A percentile compares a stretch with the other conserved stretches of the same genome.
Evolutionary conservation across 2,888 invertebrate species (phyloP).

Genomic region (Mythimna vitellina): DNA sequence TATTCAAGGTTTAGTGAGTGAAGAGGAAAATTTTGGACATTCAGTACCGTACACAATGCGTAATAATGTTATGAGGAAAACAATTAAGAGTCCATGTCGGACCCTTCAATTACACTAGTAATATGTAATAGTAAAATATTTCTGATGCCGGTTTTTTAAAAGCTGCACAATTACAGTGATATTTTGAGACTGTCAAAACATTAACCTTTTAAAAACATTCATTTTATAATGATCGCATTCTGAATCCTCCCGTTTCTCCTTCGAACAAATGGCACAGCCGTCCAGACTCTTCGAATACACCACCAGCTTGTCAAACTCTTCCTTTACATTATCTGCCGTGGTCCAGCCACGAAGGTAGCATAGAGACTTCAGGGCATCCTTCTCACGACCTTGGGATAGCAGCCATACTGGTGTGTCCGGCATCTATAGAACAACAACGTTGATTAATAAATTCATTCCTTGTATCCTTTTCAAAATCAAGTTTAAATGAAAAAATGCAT

Average conservation of each 20-base stretch:
- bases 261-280: slow-evolving; percentile 80
- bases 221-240: slow-evolving; percentile 80
- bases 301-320: slow-evolving; percentile 84
- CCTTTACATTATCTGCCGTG: slow-evolving; percentile 81
- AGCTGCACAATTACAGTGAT: too few relatives aligned
- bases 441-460: neutral
- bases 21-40: slow-evolving; percentile 1
- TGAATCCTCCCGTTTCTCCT: slow-evolving; percentile 62
- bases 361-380: slow-evolving; percentile 88
- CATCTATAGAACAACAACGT: slow-evolving; percentile 73
- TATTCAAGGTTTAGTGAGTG: neutral
- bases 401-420: slow-evolving; percentile 91
- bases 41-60: too few relatives aligned
- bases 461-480: too few relatives aligned
- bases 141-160: too few relatives aligned
- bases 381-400: slow-evolving; percentile 84
- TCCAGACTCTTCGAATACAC: slow-evolving; percentile 81
- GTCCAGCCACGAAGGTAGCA: slow-evolving; percentile 91
- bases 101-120: too few relatives aligned
- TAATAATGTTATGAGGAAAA: too few relatives aligned
- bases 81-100: too few relatives aligned
- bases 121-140: too few relatives aligned
- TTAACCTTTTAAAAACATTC: slow-evolving; percentile 78
- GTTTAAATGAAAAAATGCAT: too few relatives aligned
- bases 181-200: too few relatives aligned